Conservation (phyloP, 1,140 invertebrate species). For the Pteromalus puparum region DNA sequence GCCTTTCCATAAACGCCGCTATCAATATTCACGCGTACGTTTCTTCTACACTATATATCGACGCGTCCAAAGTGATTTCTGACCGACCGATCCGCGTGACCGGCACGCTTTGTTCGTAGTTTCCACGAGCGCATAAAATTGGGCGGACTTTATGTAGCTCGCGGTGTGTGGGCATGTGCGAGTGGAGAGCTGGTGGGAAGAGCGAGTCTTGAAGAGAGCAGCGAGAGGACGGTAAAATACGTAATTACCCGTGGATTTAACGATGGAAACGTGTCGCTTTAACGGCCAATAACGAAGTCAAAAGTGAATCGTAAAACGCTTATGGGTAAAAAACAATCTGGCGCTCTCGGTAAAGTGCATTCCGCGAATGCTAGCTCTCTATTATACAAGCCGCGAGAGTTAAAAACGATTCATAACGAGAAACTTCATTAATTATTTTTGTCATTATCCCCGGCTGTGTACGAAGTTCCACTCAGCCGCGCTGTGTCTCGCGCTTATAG, state of each 20-base stretch:
- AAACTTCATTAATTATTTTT: background rate
- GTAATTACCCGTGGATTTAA: constrained; percentile 39
- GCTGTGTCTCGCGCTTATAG: too few relatives aligned
- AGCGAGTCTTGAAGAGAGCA: background rate
- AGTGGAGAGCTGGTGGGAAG: too few relatives aligned
- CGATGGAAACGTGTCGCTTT: constrained; percentile 37
- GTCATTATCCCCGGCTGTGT: background rate
- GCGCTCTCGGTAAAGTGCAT: background rate
- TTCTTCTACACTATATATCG: too few relatives aligned
- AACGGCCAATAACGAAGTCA: constrained; percentile 38
- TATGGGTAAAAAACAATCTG: constrained; percentile 27
- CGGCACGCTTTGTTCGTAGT: too few relatives aligned
- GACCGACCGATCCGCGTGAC: too few relatives aligned
- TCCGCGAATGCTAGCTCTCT: background rate
- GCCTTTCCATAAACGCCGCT: background rate
- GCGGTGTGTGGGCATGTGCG: too few relatives aligned
- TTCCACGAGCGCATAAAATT: background rate
- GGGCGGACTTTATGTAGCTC: background rate
- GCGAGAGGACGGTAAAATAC: constrained; percentile 9
- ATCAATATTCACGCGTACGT: too few relatives aligned
- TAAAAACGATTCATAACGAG: background rate
- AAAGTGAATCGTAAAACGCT: constrained; percentile 44
- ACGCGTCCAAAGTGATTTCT: too few relatives aligned
- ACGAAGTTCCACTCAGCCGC: too few relatives aligned
- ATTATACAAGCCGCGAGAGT: background rate